A percentile compares a stretch with the other conserved stretches of the same genome.
Evolutionary conservation across 2,797 vertebrate species (phyloP).

Genomic region (Morelia viridis): DNA sequence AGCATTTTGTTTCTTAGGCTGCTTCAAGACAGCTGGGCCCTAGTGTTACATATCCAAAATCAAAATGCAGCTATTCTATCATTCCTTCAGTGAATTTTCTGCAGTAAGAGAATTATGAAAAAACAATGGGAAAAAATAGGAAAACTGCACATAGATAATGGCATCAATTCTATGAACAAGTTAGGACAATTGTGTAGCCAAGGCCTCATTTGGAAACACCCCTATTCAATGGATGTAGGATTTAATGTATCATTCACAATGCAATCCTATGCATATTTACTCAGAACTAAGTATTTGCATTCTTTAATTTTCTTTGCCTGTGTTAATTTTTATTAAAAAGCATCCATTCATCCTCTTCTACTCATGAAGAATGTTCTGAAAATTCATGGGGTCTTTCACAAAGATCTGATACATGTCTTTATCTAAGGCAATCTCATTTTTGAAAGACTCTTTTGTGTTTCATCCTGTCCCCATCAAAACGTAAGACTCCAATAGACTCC

Average conservation of each 20-base stretch:
- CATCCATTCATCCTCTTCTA: background rate
- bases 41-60: background rate
- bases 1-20: background rate
- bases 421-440: background rate
- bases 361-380: background rate
- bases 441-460: too few relatives aligned
- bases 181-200: background rate
- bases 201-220: background rate
- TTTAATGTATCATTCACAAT: background rate
- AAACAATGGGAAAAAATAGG: background rate
- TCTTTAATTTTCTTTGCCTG: background rate
- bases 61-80: background rate
- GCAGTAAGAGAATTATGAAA: background rate
- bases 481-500: background rate
- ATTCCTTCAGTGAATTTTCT: background rate
- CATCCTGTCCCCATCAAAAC: too few relatives aligned
- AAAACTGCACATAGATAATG: background rate
- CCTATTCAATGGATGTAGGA: background rate
- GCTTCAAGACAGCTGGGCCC: background rate
- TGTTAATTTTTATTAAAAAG: background rate
- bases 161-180: background rate
- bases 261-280: background rate
- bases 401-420: background rate
- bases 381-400: background rate
- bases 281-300: background rate